Conservation (phyloP, 2,888 invertebrate genomes). For the Drosophila demipolita region DNA sequence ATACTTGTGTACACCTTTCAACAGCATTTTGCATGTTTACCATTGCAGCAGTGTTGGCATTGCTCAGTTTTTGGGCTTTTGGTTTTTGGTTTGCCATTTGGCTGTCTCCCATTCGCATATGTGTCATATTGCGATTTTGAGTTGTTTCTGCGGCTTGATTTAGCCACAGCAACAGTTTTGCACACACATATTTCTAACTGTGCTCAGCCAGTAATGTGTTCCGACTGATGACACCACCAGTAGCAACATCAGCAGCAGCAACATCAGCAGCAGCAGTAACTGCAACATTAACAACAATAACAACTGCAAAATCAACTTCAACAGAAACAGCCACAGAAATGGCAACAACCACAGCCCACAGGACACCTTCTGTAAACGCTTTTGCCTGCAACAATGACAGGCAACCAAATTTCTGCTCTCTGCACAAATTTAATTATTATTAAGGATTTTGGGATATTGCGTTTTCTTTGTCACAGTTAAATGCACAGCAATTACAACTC, state of each 20-base stretch:
- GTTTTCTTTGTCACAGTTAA: neutral
- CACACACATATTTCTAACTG: slow-evolving; percentile 10
- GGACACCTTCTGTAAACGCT: slow-evolving; percentile 30
- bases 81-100: slow-evolving; percentile 64
- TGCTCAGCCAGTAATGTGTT: slow-evolving; percentile 44
- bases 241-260: slow-evolving; percentile 16
- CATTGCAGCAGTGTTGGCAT: slow-evolving; percentile 50
- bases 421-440: slow-evolving; percentile 33
- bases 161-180: slow-evolving; percentile 45
- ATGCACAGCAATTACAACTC: neutral
- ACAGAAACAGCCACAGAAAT: slow-evolving; percentile 8
- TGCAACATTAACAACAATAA: slow-evolving; percentile 3
- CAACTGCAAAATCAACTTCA: slow-evolving; percentile 11
- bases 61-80: slow-evolving; percentile 42
- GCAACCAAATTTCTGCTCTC: slow-evolving; percentile 6
- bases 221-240: slow-evolving; percentile 46
- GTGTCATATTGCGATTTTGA: slow-evolving; percentile 80
- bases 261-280: slow-evolving; percentile 6
- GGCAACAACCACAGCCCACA: slow-evolving; percentile 38
- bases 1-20: slow-evolving; percentile 45
- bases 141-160: slow-evolving; percentile 73
- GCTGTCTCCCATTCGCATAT: slow-evolving; percentile 60
- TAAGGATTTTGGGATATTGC: neutral
- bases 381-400: slow-evolving; percentile 20
- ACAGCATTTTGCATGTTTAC: slow-evolving; percentile 66